Evolutionary conservation across 1,140 invertebrate genomes (phyloP).

Genomic region (Asbolus verrucosus): DNA sequence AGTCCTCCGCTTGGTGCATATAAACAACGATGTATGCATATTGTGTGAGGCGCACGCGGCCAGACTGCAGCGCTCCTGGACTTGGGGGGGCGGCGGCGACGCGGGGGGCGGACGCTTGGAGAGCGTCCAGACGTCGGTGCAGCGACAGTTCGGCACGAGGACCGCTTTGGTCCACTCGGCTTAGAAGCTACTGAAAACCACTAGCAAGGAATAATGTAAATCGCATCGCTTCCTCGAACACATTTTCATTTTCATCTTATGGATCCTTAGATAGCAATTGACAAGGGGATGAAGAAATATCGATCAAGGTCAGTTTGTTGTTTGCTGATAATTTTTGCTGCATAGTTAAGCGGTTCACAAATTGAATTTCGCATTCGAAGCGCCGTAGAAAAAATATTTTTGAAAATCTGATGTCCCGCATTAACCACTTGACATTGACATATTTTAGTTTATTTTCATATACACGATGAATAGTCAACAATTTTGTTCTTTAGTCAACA

Average conservation of each 20-base stretch:
- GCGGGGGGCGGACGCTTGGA: constrained; percentile 49
- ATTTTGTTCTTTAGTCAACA: too few relatives aligned
- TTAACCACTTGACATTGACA: too few relatives aligned
- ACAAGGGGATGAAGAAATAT: constrained; percentile 9
- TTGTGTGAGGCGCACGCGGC: constrained; percentile 42
- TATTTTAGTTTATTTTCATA: too few relatives aligned
- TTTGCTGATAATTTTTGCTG: constrained; percentile 2
- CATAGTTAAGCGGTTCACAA: not conserved
- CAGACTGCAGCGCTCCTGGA: constrained; percentile 38
- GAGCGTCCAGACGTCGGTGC: constrained; percentile 52
- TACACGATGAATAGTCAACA: too few relatives aligned
- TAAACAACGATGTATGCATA: constrained; percentile 53
- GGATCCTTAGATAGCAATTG: constrained; percentile 32
- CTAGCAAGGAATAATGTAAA: constrained; percentile 46
- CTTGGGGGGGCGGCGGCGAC: constrained; percentile 10
- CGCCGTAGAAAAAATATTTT: too few relatives aligned
- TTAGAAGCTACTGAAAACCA: constrained; percentile 27
- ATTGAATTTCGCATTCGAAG: too few relatives aligned
- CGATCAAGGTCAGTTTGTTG: constrained; percentile 37
- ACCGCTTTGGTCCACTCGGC: constrained; percentile 22
- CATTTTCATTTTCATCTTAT: constrained; percentile 41
- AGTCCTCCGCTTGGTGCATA: constrained; percentile 47
- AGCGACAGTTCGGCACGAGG: constrained; percentile 52
- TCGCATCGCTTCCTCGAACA: constrained; percentile 10
- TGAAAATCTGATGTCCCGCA: too few relatives aligned